phyloP scores from a whole-genome alignment of 2,888 invertebrate genomes.

The Tridacna crocea region DNA sequence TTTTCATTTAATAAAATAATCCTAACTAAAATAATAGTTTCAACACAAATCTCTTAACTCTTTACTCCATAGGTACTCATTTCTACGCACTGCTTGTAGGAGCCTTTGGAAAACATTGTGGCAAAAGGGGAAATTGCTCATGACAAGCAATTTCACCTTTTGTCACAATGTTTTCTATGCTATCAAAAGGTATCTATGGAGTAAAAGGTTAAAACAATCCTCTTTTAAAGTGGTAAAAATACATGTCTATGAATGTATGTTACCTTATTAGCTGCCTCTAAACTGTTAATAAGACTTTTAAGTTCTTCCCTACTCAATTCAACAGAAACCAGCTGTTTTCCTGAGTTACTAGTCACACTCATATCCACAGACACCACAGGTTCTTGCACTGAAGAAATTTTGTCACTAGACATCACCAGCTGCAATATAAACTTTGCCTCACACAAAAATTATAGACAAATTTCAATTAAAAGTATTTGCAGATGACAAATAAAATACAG shows the following conservation, averaged over 20 bases:
- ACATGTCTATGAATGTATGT: not conserved
- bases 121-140: too few species aligned
- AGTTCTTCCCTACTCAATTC: conserved; percentile 79
- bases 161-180: too few species aligned
- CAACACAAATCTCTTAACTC: too few species aligned
- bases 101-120: too few species aligned
- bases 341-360: conserved; percentile 57
- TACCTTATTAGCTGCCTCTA: conserved; percentile 81
- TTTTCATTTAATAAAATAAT: too few species aligned
- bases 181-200: too few species aligned
- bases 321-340: conserved; percentile 70
- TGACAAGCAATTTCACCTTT: too few species aligned
- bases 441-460: not conserved
- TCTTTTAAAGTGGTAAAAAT: too few species aligned
- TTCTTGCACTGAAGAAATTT: conserved; percentile 77
- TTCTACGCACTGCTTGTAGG: too few species aligned
- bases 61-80: too few species aligned
- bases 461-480: not conserved
- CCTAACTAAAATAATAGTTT: too few species aligned
- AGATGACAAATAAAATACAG: not conserved
- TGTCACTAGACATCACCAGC: conserved; percentile 82
- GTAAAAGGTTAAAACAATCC: too few species aligned
- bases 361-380: conserved; percentile 78
- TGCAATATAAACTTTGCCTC: conserved; percentile 59
- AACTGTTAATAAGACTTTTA: conserved; percentile 72